A percentile compares a stretch with the other conserved stretches of the same genome.
phyloP scores from a whole-genome alignment of 2,797 vertebrate species.

The Phoebastria nigripes region DNA sequence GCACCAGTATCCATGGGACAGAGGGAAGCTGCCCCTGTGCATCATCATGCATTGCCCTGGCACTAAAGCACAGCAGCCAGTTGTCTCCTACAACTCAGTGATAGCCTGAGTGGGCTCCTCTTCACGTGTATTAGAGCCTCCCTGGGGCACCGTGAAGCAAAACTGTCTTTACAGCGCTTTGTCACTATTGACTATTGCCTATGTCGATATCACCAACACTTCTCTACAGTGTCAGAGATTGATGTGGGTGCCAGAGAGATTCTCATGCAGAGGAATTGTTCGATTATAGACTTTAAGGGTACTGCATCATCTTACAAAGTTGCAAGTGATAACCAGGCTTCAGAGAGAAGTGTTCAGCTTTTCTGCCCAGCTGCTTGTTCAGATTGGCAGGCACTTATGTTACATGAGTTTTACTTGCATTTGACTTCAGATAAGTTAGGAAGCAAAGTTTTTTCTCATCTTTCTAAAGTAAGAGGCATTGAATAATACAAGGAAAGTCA shows the following conservation, averaged over 20 bases:
- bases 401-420: background rate
- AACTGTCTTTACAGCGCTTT: background rate
- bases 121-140: fast-evolving
- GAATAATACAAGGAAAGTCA: background rate
- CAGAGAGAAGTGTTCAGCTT: background rate
- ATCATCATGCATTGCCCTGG: background rate
- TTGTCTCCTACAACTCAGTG: fast-evolving
- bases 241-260: background rate
- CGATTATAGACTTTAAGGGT: fast-evolving
- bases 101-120: background rate
- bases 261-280: background rate
- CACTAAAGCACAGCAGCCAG: too few species aligned
- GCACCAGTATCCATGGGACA: background rate
- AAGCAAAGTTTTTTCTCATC: background rate
- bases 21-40: background rate
- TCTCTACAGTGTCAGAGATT: fast-evolving
- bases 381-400: too few species aligned
- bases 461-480: background rate
- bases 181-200: too few species aligned
- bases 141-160: fast-evolving
- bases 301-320: background rate
- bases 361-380: background rate
- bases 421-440: background rate
- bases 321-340: background rate
- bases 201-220: fast-evolving